Evolutionary conservation across 2,888 invertebrate genomes (phyloP), one percentile per base, ranked within the genome.

Genomic region (Aphelenchoides bicaudatus): DNA sequence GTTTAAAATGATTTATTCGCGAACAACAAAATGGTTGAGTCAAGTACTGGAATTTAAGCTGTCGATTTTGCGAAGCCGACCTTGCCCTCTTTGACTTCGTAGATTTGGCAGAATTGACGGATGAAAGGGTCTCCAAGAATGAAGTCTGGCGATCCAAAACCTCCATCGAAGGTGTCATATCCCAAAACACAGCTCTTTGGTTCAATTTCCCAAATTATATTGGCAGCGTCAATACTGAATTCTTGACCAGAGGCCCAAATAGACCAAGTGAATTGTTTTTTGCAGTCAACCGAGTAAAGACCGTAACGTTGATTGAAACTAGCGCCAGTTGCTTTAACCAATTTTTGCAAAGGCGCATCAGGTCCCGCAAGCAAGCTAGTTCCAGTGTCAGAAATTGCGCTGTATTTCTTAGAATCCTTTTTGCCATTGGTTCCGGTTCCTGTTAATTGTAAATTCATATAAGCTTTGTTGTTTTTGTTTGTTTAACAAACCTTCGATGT

Each of bases 281-380:
- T 34, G 37, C 52, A 51, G 25, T 51, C 52, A 8, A 51, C 37
- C 1, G 19, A n/a, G 3, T 51, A 51, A 3, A 34, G 3, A 23
- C 52, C 52, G 1, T 8, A 8, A 10, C 6, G 10, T 10, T 10
- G 21, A n/a, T 43, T 43, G 6, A 19, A n/a, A 6, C 8, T 43
- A n/a, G 43, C 43, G 10, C 43, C n/a, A 8, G 43, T 43, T 6
- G 43, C 43, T 25, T 43, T 6, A n/a, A n/a, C 43, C 8, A 43
- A n/a, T 21, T 43, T 43, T 6, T 43, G 6, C 10, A 43, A 21
- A 6, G 43, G 43, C 8, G 21, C 43, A 6, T 19, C 8, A 25
- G 54, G 54, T 1, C 54, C 54, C 16, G 54, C 54, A 37, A 54
- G n/a, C 25, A 54, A 37, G 4, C 43, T 46, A 10, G 54, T 54